Base-by-base conservation (phyloP, 2,888 invertebrate species). In the Atrina japonica region DNA sequence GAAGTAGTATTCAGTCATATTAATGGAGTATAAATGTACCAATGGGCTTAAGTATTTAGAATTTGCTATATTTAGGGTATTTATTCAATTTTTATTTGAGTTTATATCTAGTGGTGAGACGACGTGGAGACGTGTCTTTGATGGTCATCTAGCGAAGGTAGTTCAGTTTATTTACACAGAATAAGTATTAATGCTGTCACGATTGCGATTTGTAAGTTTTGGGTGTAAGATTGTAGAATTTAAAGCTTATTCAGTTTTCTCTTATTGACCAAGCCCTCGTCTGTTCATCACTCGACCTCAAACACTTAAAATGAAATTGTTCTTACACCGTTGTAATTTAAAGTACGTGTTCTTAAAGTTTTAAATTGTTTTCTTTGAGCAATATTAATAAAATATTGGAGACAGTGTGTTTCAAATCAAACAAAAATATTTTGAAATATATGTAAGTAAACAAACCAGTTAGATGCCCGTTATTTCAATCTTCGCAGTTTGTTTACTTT, bases 21-120 rank as follows among this genome's bases (percentile, higher is more conserved):
- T 49, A 61, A 61, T 61, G 61, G 61, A 61, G 61, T 47, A 61
- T 61, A 47, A 61, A 61, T 49, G 61, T 61, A 27, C 47, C 27
- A 61, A 61, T 43, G 43, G 35, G 61, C 61, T 49, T 61, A 61
- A 61, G 61, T 61, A 61, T 61, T 47, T 61, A 49, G 61, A 47
- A 49, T 30, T 27, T 49, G 21, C 43, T 49, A 61, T 47, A 61
- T 61, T 61, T 61, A 61, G 55, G 41, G 66, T 61, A 61, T 66
- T 66, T 58, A 66, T 70, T 59, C 55, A 45, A 52, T 18, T 55
- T 61, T 61, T 70, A 70, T 70, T 70, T 70, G 66, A 60, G 29
- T 70, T 59, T 66, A 18, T 45, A 60, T 47, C 59, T 35, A 30
- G 40, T 41, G 18, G 29, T 45, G 47, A 52, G 70, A 70, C 70